Percentiles rank a stretch among this genome's conserved stretches.
These are phyloP conservation scores for Paguma larvata DNA, from an alignment of 2,797 vertebrate genomes.

Conservation along the genomic window DNA sequence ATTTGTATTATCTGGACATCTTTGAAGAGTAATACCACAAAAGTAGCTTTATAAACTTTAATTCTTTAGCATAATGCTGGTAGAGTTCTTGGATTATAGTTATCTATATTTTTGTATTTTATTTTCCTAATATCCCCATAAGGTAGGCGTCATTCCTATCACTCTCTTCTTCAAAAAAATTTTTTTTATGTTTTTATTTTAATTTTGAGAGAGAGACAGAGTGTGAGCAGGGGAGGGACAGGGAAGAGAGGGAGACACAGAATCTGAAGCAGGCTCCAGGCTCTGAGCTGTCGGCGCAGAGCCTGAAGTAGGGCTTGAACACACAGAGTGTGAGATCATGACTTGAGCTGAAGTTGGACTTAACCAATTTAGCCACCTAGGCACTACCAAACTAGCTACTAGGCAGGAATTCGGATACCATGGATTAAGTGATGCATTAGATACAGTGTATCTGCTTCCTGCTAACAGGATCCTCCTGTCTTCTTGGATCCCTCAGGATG, in stretches of 20 bases:
- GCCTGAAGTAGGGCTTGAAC: too few species aligned
- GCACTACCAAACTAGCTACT: neutral
- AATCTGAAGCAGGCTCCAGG: too few species aligned
- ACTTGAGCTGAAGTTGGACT: too few species aligned
- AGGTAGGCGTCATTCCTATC: neutral
- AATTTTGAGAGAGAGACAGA: too few species aligned
- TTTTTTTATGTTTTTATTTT: too few species aligned
- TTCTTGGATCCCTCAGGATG: neutral
- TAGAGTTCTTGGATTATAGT: neutral
- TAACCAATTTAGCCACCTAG: too few species aligned
- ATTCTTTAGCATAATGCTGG: neutral
- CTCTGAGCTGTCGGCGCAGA: too few species aligned
- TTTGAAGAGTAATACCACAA: conserved; percentile 34
- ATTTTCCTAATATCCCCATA: neutral
- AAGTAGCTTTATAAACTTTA: conserved; percentile 24
- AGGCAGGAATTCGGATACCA: neutral
- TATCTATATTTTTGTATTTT: conserved; percentile 24
- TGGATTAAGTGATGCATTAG: neutral
- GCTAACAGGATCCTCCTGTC: neutral
- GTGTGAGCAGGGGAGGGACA: too few species aligned
- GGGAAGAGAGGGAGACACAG: too few species aligned
- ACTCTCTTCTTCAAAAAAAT: neutral
- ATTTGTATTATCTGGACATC: conserved; percentile 42
- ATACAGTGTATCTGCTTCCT: neutral
- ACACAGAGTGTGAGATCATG: too few species aligned